These are phyloP conservation scores for Drosophila robusta DNA, from an alignment of 2,888 invertebrate genomes.

Conservation along the genomic window DNA sequence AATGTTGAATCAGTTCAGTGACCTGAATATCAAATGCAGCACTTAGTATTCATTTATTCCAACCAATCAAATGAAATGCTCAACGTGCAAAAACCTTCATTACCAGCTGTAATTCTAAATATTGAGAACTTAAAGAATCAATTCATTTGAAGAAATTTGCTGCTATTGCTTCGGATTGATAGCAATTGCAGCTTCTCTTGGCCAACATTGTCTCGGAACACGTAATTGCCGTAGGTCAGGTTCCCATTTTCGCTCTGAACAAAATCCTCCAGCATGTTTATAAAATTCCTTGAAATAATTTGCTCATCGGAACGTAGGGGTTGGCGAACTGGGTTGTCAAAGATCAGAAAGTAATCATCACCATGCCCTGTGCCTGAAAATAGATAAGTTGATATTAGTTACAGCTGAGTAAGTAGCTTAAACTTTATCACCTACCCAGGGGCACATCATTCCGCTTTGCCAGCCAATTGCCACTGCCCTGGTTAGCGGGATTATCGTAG, in stretches of 20 bases:
- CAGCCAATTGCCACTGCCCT: background rate
- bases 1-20: background rate
- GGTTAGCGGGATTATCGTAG: slow-evolving; percentile 83
- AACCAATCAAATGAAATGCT: too few relatives aligned
- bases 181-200: slow-evolving; percentile 50
- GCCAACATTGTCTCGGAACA: slow-evolving; percentile 59
- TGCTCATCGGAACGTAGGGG: slow-evolving; percentile 46
- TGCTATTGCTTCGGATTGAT: slow-evolving; percentile 50
- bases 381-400: too few relatives aligned
- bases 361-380: slow-evolving; percentile 70
- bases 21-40: background rate
- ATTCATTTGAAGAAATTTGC: slow-evolving; percentile 34
- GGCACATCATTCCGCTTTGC: slow-evolving; percentile 84
- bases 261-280: slow-evolving; percentile 74
- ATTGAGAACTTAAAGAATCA: background rate
- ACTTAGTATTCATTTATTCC: too few relatives aligned
- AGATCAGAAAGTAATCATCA: slow-evolving; percentile 73
- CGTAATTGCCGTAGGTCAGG: slow-evolving; percentile 61
- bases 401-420: too few relatives aligned
- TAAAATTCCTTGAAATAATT: slow-evolving; percentile 61
- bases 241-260: slow-evolving; percentile 31
- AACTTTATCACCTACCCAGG: slow-evolving; percentile 85
- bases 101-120: too few relatives aligned
- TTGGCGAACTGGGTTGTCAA: slow-evolving; percentile 22
- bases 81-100: too few relatives aligned